These are phyloP conservation scores for Patella caerulea DNA, from an alignment of 2,888 invertebrate species.

Conservation along the genomic window DNA sequence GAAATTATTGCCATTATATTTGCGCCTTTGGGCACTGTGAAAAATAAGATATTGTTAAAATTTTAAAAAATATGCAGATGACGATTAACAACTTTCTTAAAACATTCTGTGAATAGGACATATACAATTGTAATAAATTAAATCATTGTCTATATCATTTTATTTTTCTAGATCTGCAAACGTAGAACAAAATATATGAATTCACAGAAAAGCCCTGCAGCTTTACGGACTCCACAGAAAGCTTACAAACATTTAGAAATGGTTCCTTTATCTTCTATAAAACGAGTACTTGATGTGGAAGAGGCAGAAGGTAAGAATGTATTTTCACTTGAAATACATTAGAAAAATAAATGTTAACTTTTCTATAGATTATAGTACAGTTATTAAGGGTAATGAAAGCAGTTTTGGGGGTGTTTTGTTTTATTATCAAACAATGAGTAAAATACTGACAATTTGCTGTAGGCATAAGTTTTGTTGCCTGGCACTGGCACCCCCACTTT, in stretches of 20 bases:
- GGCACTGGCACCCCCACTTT: neutral
- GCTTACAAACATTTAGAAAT: slow-evolving; percentile 92
- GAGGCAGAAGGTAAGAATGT: slow-evolving; percentile 82
- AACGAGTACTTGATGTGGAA: slow-evolving; percentile 90
- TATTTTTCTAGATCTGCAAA: slow-evolving; percentile 73
- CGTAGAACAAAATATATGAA: slow-evolving; percentile 72
- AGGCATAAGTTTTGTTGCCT: neutral
- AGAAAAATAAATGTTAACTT: neutral
- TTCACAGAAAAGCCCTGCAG: slow-evolving; percentile 77
- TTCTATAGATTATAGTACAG: neutral
- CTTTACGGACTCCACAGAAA: slow-evolving; percentile 77
- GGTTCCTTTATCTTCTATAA: slow-evolving; percentile 89
- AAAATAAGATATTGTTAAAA: too few species aligned
- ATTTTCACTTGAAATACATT: neutral
- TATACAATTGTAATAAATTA: neutral
- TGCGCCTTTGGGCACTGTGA: too few species aligned
- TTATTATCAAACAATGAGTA: too few species aligned
- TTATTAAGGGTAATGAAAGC: neutral
- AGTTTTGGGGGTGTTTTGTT: neutral
- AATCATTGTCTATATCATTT: slow-evolving; percentile 10
- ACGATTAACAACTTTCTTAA: too few species aligned
- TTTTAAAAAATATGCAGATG: too few species aligned
- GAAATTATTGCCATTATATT: too few species aligned
- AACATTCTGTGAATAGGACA: neutral
- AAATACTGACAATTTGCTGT: neutral